Conservation (phyloP, 30 jellyfish, hydroid and myxozoan species). For the Chrysaora quinquecirrha region DNA sequence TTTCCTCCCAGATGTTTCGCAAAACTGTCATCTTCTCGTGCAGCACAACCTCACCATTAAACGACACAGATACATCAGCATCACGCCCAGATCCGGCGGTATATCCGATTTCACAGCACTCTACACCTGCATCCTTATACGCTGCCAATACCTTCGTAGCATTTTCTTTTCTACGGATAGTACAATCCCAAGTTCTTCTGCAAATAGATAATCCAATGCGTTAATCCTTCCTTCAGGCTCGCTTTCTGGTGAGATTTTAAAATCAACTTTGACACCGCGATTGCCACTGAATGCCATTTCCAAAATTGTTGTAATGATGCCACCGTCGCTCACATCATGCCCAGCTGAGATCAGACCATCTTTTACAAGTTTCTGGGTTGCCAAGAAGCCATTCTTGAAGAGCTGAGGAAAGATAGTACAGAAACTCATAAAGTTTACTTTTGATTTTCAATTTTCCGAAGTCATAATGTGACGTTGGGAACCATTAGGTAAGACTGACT, state of each 20-base stretch:
- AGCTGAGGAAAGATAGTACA: slow-evolving; percentile 23
- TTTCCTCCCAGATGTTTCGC: slow-evolving; percentile 86
- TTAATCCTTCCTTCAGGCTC: background rate
- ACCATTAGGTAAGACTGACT: too few species aligned
- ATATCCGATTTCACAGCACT: slow-evolving; percentile 48
- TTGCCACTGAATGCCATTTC: slow-evolving; percentile 95
- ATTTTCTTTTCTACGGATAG: slow-evolving; percentile 53
- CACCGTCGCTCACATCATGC: slow-evolving; percentile 93
- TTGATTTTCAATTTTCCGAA: too few species aligned
- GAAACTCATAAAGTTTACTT: too few species aligned
- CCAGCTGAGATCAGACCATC: slow-evolving; percentile 65
- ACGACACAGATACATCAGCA: slow-evolving; percentile 32
- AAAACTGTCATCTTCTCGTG: slow-evolving; percentile 42
- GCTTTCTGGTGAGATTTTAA: background rate
- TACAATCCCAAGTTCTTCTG: slow-evolving; percentile 86
- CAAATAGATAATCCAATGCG: slow-evolving; percentile 44
- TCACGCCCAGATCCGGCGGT: slow-evolving; percentile 30
- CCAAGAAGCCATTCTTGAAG: slow-evolving; percentile 58
- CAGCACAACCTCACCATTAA: slow-evolving; percentile 41
- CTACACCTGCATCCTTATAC: slow-evolving; percentile 34
- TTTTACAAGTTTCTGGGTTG: slow-evolving; percentile 69
- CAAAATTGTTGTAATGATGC: slow-evolving; percentile 70
- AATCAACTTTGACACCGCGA: slow-evolving; percentile 44
- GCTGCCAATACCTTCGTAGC: slow-evolving; percentile 11
- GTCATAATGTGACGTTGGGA: too few species aligned